Evolutionary conservation across 2,797 vertebrate species (phyloP).

Genomic region (Acanthurus leucopareius): DNA sequence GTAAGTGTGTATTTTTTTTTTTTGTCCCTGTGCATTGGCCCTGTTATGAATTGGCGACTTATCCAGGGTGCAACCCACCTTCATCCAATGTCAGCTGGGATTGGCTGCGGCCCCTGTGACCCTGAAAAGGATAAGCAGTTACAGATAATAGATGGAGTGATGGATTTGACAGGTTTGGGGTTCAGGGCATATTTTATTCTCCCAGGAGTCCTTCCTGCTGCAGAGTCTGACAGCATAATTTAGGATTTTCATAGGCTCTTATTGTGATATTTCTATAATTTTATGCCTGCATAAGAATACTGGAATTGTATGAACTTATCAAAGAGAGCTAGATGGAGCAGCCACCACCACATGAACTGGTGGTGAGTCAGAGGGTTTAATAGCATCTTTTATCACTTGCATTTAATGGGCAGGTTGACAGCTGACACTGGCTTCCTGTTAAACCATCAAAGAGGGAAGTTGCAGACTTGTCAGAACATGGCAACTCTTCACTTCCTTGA

Average conservation of each 20-base stretch:
- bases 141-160: no score
- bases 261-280: conserved; percentile 44
- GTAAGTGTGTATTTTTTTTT: no score
- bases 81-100: no score
- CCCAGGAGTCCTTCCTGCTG: conserved; percentile 33
- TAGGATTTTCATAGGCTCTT: conserved; percentile 57
- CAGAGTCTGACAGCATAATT: conserved; percentile 49
- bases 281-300: conserved; percentile 53
- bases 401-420: conserved; percentile 72
- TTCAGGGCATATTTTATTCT: conserved; percentile 49
- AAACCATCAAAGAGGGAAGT: conserved; percentile 67
- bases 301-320: conserved; percentile 30
- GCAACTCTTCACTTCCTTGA: conserved; percentile 50
- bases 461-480: conserved; percentile 76
- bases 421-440: conserved; percentile 70
- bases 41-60: no score
- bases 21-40: no score
- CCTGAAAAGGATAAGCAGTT: no score
- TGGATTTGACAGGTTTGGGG: conserved; percentile 56
- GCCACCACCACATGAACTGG: conserved; percentile 17
- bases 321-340: conserved; percentile 32
- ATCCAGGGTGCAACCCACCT: no score
- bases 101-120: no score
- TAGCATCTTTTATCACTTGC: conserved; percentile 67
- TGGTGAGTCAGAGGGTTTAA: conserved; percentile 64